A percentile compares a stretch with the other conserved stretches of the same genome.
Conservation (phyloP, 2,888 invertebrate genomes). For the Nemapogon koenigi region DNA sequence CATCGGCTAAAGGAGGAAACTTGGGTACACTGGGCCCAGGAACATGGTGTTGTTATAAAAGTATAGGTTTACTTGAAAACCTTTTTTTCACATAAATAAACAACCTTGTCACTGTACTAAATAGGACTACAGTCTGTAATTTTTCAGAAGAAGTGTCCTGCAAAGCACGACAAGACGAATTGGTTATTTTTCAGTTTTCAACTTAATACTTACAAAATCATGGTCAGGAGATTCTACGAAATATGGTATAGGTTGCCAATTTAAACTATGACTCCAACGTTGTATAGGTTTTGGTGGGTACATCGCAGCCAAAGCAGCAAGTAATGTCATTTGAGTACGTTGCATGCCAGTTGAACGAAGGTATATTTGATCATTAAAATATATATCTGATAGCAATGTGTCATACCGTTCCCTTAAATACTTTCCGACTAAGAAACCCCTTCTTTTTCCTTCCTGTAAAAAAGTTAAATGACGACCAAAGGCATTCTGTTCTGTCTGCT, state of each 20-base stretch:
- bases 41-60: too few species aligned
- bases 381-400: conserved; percentile 23
- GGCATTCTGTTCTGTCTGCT: neutral
- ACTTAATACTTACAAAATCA: conserved; percentile 30
- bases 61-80: too few species aligned
- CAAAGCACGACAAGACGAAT: too few species aligned
- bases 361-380: conserved; percentile 32
- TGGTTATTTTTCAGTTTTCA: too few species aligned
- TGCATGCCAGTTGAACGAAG: conserved; percentile 33
- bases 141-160: too few species aligned
- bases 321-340: conserved; percentile 30
- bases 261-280: conserved; percentile 24
- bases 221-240: conserved; percentile 26
- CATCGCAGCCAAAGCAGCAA: conserved; percentile 27
- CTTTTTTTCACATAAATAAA: too few species aligned
- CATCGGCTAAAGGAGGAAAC: too few species aligned
- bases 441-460: conserved; percentile 22
- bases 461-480: neutral
- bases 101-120: too few species aligned
- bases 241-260: conserved; percentile 31
- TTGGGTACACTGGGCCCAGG: too few species aligned
- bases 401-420: conserved; percentile 25
- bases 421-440: conserved; percentile 24
- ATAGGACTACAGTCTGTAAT: too few species aligned
- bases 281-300: conserved; percentile 20